These are phyloP conservation scores for Hermaeophaga mercurialis DNA, from an alignment of 2,888 invertebrate species.

Conservation along the genomic window DNA sequence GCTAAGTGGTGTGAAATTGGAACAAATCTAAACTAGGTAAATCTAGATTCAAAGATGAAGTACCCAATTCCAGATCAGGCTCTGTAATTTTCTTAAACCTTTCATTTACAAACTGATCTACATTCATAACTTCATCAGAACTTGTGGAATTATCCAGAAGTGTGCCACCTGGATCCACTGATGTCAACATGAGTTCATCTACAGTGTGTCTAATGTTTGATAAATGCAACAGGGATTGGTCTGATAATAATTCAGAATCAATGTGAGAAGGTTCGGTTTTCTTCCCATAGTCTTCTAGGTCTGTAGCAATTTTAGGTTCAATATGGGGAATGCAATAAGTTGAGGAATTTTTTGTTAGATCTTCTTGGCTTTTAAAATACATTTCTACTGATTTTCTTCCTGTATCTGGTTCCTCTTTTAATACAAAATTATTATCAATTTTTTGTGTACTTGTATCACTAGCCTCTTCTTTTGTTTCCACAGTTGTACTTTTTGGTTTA, in stretches of 20 bases:
- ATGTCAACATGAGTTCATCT: constrained; percentile 52
- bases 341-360: constrained; percentile 5
- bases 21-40: constrained; percentile 54
- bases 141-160: constrained; percentile 53
- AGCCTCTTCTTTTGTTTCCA: not conserved
- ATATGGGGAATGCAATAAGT: constrained; percentile 7
- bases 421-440: not conserved
- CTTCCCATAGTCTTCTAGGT: constrained; percentile 11
- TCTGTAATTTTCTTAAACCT: constrained; percentile 55
- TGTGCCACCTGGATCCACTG: constrained; percentile 47
- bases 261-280: constrained; percentile 17
- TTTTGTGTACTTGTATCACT: not conserved
- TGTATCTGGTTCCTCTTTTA: not conserved
- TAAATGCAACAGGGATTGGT: constrained; percentile 45
- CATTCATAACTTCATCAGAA: constrained; percentile 57
- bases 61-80: constrained; percentile 48
- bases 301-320: constrained; percentile 8
- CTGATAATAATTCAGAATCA: constrained; percentile 41
- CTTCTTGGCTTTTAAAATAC: not conserved
- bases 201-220: constrained; percentile 44
- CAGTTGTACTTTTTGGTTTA: not conserved
- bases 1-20: constrained; percentile 49
- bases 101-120: constrained; percentile 57
- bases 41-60: constrained; percentile 49
- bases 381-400: not conserved